phyloP scores from a whole-genome alignment of 2,888 invertebrate species.

The Apotomis capreana region DNA sequence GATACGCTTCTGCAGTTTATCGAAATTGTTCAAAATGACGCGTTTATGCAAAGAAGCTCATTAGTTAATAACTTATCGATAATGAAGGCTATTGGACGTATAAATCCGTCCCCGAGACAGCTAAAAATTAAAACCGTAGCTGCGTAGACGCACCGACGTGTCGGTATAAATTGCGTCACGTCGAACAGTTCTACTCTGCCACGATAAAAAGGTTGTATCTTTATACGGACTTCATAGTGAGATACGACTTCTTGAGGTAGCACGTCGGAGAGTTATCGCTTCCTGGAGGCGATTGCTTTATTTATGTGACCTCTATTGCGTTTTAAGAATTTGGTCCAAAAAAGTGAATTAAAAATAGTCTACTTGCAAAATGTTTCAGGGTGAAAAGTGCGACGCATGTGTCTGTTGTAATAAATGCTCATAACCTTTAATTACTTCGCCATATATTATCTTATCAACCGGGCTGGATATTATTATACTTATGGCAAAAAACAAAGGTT shows the following conservation, averaged over 20 bases:
- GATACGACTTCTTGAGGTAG: background rate
- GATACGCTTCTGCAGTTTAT: too few relatives aligned
- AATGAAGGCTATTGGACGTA: slow-evolving; percentile 15
- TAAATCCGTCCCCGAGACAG: slow-evolving; percentile 21
- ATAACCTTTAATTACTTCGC: too few relatives aligned
- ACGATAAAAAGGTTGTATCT: too few relatives aligned
- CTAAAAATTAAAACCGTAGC: slow-evolving; percentile 23
- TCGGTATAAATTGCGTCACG: slow-evolving; percentile 26
- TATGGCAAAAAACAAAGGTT: too few relatives aligned
- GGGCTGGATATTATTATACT: too few relatives aligned
- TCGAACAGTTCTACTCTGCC: slow-evolving; percentile 7
- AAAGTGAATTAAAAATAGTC: background rate
- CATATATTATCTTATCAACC: too few relatives aligned
- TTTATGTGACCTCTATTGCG: slow-evolving; percentile 29
- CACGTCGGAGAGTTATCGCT: slow-evolving; percentile 29
- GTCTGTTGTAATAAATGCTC: too few relatives aligned
- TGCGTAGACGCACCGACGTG: slow-evolving; percentile 14
- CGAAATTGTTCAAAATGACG: too few relatives aligned
- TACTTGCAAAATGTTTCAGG: too few relatives aligned
- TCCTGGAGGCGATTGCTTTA: slow-evolving; percentile 17
- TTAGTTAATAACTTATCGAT: background rate
- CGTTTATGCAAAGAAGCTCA: too few relatives aligned
- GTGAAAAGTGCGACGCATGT: too few relatives aligned
- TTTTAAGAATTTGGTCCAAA: background rate
- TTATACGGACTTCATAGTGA: too few relatives aligned